Evolutionary conservation across 2,888 invertebrate genomes (phyloP).

Genomic region (Neocrepidodera transversa): DNA sequence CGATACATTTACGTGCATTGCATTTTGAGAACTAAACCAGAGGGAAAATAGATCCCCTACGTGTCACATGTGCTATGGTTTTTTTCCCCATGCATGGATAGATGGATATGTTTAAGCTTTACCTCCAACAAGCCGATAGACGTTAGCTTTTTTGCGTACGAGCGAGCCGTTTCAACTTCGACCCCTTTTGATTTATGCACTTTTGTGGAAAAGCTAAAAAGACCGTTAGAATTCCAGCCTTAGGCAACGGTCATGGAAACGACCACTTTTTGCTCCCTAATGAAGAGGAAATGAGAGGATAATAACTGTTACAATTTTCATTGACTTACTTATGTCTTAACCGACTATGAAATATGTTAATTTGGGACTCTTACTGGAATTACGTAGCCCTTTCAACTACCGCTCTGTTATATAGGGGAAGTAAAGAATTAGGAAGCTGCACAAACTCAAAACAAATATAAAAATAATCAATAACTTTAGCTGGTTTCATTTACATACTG

Average conservation of each 20-base stretch:
- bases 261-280: conserved; percentile 59
- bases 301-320: conserved; percentile 56
- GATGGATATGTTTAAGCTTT: conserved; percentile 43
- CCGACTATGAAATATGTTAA: conserved; percentile 47
- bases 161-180: conserved; percentile 28
- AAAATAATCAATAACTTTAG: background rate
- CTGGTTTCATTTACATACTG: background rate
- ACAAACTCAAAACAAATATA: background rate
- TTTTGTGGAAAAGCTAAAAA: conserved; percentile 58
- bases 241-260: conserved; percentile 52
- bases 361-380: conserved; percentile 36
- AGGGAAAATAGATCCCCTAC: background rate
- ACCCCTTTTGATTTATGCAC: conserved; percentile 57
- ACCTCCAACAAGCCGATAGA: conserved; percentile 42
- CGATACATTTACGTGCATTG: background rate
- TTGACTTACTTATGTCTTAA: conserved; percentile 44
- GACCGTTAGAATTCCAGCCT: conserved; percentile 51
- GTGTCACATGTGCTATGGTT: conserved; percentile 28
- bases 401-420: background rate
- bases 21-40: background rate
- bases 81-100: conserved; percentile 25
- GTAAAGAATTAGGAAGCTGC: background rate
- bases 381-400: background rate
- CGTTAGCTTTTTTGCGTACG: conserved; percentile 41
- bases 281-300: conserved; percentile 57